phyloP scores from a whole-genome alignment of 2,113 vertebrate species.

The Columbina picui region DNA sequence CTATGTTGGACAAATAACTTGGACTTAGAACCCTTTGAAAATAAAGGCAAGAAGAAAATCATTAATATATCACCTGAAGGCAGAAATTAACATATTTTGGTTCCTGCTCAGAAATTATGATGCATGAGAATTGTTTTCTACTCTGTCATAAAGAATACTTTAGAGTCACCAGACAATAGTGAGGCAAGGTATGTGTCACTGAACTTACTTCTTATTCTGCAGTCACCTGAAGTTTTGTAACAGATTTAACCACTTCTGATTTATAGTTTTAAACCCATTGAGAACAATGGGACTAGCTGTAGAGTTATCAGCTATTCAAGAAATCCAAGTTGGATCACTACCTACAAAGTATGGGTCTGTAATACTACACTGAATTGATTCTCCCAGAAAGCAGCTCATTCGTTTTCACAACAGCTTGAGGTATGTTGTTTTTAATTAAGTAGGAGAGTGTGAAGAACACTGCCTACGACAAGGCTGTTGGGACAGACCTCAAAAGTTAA shows the following conservation, averaged over 20 bases:
- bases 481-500: slow-evolving; percentile 37
- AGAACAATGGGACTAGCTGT: neutral
- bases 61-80: neutral
- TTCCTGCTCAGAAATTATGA: neutral
- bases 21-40: neutral
- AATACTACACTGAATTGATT: slow-evolving; percentile 8
- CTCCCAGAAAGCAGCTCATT: neutral
- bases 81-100: neutral
- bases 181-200: neutral
- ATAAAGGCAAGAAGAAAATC: neutral
- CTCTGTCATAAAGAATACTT: neutral
- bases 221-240: neutral
- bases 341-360: neutral
- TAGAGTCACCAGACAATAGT: neutral
- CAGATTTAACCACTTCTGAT: neutral
- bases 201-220: neutral
- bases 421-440: slow-evolving; percentile 40
- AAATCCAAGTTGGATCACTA: neutral
- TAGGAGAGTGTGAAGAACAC: slow-evolving; percentile 38
- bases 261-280: neutral
- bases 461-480: slow-evolving; percentile 28
- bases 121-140: neutral
- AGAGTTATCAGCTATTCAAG: neutral
- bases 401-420: slow-evolving; percentile 34
- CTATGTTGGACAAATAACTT: neutral